phyloP scores from a whole-genome alignment of 2,113 vertebrate genomes.

The Astur gentilis region DNA sequence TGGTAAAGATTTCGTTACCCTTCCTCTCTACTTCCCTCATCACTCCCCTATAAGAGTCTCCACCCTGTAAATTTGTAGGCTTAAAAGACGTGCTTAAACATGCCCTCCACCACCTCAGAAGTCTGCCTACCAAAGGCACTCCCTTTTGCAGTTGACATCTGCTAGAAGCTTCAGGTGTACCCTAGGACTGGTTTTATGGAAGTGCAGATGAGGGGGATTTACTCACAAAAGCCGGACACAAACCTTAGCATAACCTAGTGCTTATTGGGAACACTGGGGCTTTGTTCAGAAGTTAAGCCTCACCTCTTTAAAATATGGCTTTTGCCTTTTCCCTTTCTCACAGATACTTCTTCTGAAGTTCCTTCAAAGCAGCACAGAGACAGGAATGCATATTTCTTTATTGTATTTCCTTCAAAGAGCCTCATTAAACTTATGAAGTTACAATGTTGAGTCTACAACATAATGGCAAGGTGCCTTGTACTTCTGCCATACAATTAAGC shows the following conservation, averaged over 20 bases:
- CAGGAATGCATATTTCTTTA: not conserved
- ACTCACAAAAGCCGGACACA: not conserved
- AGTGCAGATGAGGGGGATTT: not conserved
- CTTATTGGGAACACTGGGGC: not conserved
- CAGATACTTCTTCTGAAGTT: not conserved
- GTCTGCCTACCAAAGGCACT: not conserved
- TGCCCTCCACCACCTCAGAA: not conserved
- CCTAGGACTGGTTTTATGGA: not conserved
- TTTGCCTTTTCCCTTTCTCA: not conserved
- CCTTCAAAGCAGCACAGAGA: not conserved
- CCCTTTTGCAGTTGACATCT: not conserved
- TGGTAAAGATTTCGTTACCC: not conserved
- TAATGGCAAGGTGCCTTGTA: not conserved
- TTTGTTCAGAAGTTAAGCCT: constrained; percentile 21
- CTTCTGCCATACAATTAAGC: not conserved
- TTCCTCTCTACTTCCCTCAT: not conserved
- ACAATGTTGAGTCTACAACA: not conserved
- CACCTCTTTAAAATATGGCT: not conserved
- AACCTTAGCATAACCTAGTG: not conserved
- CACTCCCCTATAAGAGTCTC: not conserved
- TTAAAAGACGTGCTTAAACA: not conserved
- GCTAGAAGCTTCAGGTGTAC: not conserved
- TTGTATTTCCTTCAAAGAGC: not conserved
- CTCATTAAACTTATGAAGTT: not conserved
- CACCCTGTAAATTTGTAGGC: not conserved